phyloP scores from a whole-genome alignment of 2,888 invertebrate genomes.

The Bembecia ichneumoniformis region DNA sequence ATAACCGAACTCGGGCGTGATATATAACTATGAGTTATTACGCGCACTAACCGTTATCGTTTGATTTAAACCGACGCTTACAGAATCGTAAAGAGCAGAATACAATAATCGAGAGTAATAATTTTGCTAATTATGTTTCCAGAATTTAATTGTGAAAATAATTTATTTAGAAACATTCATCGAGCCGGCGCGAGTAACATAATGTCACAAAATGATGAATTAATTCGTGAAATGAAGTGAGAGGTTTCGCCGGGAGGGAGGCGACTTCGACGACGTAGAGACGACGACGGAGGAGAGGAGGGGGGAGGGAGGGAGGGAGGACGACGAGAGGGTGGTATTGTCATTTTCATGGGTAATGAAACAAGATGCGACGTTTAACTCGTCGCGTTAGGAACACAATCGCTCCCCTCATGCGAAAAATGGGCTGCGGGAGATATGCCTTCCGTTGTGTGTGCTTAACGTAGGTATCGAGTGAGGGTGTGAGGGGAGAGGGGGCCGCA shows the following conservation, averaged over 20 bases:
- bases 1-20: not conserved
- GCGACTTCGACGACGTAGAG: not conserved
- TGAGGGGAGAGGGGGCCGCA: too few species aligned
- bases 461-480: too few species aligned
- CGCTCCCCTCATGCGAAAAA: not conserved
- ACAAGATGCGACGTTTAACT: conserved; percentile 8
- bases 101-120: not conserved
- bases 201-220: conserved; percentile 32
- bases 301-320: not conserved
- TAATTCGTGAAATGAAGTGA: conserved; percentile 49
- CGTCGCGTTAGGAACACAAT: not conserved
- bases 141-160: not conserved
- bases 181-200: not conserved
- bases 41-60: not conserved
- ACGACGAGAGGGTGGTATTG: conserved; percentile 9
- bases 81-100: too few species aligned
- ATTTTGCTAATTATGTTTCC: not conserved
- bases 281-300: not conserved
- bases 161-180: not conserved
- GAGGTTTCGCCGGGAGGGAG: conserved; percentile 12
- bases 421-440: too few species aligned
- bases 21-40: not conserved
- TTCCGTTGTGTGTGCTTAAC: too few species aligned
- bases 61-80: not conserved
- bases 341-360: conserved; percentile 37